phyloP scores from a whole-genome alignment of 2,797 vertebrate species.

The Liasis olivaceus region DNA sequence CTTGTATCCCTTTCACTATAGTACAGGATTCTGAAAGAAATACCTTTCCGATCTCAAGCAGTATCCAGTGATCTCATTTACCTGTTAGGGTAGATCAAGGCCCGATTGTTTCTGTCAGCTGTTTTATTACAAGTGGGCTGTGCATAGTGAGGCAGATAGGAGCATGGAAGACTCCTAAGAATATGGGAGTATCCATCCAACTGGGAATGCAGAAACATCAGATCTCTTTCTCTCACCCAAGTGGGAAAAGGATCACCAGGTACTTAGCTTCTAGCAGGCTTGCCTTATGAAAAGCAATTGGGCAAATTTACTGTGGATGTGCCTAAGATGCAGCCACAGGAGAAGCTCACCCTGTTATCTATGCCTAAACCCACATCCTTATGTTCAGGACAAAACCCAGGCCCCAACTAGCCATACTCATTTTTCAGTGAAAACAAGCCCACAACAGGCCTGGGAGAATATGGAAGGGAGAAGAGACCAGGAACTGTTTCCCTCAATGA shows the following conservation, averaged over 20 bases:
- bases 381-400: not conserved
- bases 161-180: not conserved
- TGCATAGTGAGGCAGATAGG: too few species aligned
- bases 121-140: too few species aligned
- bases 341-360: too few species aligned
- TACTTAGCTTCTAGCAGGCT: not conserved
- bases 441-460: not conserved
- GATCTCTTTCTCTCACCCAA: not conserved
- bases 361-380: not conserved
- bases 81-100: not conserved
- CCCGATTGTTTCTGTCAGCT: too few species aligned
- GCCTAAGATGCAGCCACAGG: not conserved
- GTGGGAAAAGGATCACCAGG: not conserved
- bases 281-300: not conserved
- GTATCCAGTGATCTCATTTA: not conserved
- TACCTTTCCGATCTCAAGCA: not conserved
- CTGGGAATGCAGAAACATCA: not conserved
- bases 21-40: not conserved
- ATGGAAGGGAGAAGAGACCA: not conserved
- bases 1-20: not conserved
- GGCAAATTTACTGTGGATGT: not conserved
- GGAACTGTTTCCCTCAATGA: not conserved
- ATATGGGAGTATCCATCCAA: not conserved
- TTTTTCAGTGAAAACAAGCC: not conserved
- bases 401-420: not conserved